A percentile compares a stretch with the other conserved stretches of the same genome.
phyloP scores from a whole-genome alignment of 2,888 invertebrate genomes.

The Liposcelis brunnea region DNA sequence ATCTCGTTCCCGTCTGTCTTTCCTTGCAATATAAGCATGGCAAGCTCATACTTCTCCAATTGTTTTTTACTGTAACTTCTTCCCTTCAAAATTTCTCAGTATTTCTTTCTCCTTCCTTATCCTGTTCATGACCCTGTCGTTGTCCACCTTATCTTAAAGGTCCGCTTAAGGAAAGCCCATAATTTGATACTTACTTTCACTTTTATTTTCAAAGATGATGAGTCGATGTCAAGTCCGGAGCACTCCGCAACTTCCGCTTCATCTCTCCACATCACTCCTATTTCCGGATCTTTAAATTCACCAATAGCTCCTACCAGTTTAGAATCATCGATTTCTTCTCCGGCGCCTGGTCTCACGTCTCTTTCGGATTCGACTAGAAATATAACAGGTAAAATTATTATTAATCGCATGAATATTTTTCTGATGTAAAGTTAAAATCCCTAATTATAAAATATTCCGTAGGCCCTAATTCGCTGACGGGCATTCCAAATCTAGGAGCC shows the following conservation, averaged over 20 bases:
- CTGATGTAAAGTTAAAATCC: no score
- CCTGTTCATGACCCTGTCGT: background rate
- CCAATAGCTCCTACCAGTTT: conserved; percentile 16
- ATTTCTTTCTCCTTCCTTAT: background rate
- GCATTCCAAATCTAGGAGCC: no score
- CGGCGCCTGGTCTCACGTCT: conserved; percentile 12
- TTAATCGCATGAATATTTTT: no score
- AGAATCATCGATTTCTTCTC: conserved; percentile 8
- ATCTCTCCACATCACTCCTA: conserved; percentile 19
- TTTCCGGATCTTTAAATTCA: conserved; percentile 20
- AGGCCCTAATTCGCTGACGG: no score
- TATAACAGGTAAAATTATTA: no score
- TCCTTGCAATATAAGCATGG: no score
- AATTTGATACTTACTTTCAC: no score
- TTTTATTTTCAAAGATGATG: conserved; percentile 23
- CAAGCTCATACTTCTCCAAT: no score
- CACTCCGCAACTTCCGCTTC: conserved; percentile 15
- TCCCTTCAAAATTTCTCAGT: background rate
- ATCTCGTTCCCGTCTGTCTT: no score
- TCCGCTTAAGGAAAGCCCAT: background rate
- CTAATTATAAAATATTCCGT: no score
- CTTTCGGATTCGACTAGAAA: no score
- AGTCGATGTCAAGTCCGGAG: conserved; percentile 17
- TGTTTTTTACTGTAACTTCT: no score
- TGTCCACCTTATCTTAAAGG: background rate